Evolutionary conservation across 2,888 invertebrate genomes (phyloP).

Genomic region (Lithodes maja): DNA sequence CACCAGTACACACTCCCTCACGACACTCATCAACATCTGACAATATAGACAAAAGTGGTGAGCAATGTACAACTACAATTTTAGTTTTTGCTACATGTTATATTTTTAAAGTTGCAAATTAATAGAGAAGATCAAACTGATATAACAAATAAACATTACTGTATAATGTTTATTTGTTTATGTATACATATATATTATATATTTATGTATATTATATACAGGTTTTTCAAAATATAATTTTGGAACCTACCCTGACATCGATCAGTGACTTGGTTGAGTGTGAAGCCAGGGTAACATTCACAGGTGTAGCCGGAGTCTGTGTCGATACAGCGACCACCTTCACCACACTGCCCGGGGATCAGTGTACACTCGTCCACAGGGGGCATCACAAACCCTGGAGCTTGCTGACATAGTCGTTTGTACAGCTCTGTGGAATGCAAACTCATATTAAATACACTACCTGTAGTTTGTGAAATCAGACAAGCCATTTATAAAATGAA

Average conservation of each 20-base stretch:
- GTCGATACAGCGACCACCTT: constrained; percentile 80
- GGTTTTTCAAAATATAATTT: no score
- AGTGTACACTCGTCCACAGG: constrained; percentile 84
- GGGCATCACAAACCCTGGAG: constrained; percentile 40
- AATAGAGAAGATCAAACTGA: no score
- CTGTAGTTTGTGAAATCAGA: no score
- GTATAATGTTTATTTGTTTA: no score
- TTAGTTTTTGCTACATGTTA: no score
- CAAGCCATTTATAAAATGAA: no score
- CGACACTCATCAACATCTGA: constrained; percentile 89
- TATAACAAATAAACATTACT: no score
- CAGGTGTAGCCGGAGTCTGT: constrained; percentile 86
- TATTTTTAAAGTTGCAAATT: no score
- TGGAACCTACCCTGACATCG: constrained; percentile 77
- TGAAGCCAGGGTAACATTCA: constrained; percentile 84
- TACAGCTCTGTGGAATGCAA: constrained; percentile 51
- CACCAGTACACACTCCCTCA: constrained; percentile 84
- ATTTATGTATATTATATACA: no score
- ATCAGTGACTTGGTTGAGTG: constrained; percentile 75
- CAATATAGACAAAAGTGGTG: not conserved
- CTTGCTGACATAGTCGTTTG: constrained; percentile 52
- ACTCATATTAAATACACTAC: no score
- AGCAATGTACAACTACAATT: not conserved
- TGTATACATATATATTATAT: no score
- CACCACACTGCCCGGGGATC: constrained; percentile 83